phyloP scores from a whole-genome alignment of 2,888 invertebrate species.

The Nezara viridula region DNA sequence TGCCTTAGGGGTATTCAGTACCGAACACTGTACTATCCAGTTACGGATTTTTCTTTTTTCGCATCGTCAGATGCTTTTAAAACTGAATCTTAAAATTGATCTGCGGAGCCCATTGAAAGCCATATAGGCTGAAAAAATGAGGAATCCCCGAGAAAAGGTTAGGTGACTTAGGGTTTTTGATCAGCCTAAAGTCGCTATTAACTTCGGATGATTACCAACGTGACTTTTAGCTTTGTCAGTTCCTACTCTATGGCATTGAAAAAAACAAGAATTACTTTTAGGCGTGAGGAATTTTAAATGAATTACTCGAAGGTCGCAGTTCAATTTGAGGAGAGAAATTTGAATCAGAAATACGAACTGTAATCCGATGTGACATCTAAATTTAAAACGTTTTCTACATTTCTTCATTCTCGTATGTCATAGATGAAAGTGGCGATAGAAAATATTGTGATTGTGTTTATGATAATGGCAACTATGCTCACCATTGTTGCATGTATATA shows the following conservation, averaged over 20 bases:
- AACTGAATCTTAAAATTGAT: not conserved
- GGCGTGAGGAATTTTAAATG: not conserved
- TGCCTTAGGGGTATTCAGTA: no score
- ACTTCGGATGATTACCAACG: not conserved
- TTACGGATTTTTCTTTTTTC: not conserved
- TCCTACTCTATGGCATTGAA: not conserved
- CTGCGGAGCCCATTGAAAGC: not conserved
- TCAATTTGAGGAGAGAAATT: no score
- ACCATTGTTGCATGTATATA: no score
- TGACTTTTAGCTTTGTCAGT: not conserved
- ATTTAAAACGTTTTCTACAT: no score
- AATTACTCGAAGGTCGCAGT: not conserved
- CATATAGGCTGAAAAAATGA: conserved; percentile 19
- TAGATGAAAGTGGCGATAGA: no score
- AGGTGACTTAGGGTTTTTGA: conserved; percentile 3
- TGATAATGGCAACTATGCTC: no score
- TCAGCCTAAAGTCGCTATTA: conserved; percentile 14
- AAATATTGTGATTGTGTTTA: no score
- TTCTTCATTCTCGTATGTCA: no score
- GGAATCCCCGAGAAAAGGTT: not conserved
- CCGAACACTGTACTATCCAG: no score
- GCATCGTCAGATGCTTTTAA: conserved; percentile 20
- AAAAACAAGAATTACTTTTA: not conserved
- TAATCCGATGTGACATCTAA: no score
- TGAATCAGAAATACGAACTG: no score